A percentile compares a stretch with the other conserved stretches of the same genome.
Evolutionary conservation across 2,888 invertebrate genomes (phyloP).

Genomic region (Tetranychus truncatus): DNA sequence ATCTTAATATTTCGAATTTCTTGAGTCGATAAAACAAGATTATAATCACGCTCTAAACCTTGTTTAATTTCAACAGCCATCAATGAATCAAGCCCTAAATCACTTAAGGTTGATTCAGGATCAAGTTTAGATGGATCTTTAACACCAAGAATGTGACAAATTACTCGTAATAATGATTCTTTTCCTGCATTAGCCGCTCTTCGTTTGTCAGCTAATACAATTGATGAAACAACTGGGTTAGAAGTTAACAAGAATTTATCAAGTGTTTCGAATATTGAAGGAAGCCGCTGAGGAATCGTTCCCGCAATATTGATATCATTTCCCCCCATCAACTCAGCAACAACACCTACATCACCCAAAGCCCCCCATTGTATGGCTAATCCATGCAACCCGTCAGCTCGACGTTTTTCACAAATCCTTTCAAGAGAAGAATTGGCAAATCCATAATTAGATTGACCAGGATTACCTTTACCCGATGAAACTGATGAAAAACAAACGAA

Average conservation of each 20-base stretch:
- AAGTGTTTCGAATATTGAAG: constrained; percentile 69
- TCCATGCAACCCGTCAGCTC: constrained; percentile 51
- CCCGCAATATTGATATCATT: constrained; percentile 84
- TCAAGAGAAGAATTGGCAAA: constrained; percentile 95
- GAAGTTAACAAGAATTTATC: constrained; percentile 75
- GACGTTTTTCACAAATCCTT: constrained; percentile 68
- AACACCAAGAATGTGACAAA: constrained; percentile 41
- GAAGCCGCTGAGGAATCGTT: constrained; percentile 80
- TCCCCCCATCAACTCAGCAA: constrained; percentile 62
- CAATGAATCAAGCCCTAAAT: constrained; percentile 89
- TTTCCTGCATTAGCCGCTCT: neutral
- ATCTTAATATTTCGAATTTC: constrained; percentile 73
- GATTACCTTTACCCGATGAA: constrained; percentile 72
- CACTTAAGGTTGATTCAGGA: constrained; percentile 57
- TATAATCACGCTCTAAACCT: constrained; percentile 64
- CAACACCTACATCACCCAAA: constrained; percentile 92
- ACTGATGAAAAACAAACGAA: constrained; percentile 93
- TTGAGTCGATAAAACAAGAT: constrained; percentile 67
- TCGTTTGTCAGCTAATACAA: constrained; percentile 11
- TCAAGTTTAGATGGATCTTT: constrained; percentile 55
- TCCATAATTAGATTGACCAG: constrained; percentile 90
- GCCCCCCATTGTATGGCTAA: constrained; percentile 87
- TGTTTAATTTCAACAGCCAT: constrained; percentile 89
- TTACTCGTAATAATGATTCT: constrained; percentile 12
- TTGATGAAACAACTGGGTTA: constrained; percentile 39